Conservation (phyloP, 53 echinoderm and acorn worm species). For the Apostichopus leukothele region DNA sequence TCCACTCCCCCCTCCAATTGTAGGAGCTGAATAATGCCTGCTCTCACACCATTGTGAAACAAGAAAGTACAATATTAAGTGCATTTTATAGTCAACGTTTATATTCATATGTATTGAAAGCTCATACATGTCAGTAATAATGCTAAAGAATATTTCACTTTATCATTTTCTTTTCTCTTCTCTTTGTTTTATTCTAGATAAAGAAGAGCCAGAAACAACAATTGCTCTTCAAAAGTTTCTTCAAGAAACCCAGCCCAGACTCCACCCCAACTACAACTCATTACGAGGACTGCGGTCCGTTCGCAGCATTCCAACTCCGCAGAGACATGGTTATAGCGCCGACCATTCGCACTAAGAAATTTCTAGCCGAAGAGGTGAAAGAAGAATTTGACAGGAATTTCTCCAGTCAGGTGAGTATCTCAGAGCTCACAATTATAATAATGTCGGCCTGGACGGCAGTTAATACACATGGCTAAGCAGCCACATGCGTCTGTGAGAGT, state of each 20-base stretch:
- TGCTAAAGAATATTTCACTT: too few species aligned
- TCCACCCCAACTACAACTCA: constrained; percentile 44
- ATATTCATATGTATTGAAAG: too few species aligned
- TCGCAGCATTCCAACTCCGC: constrained; percentile 80
- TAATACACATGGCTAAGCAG: too few species aligned
- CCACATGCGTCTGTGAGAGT: too few species aligned
- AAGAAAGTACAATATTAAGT: too few species aligned
- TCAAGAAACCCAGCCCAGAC: constrained; percentile 61
- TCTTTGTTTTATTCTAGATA: constrained; percentile 46
- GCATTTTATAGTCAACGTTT: too few species aligned
- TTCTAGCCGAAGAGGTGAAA: background rate
- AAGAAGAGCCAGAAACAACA: constrained; percentile 75
- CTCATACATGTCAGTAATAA: too few species aligned
- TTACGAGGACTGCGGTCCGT: constrained; percentile 63
- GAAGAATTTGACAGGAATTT: constrained; percentile 56
- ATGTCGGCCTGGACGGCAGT: too few species aligned
- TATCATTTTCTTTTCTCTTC: too few species aligned
- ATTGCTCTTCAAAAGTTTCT: constrained; percentile 84
- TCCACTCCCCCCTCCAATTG: too few species aligned
- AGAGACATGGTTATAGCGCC: constrained; percentile 86
- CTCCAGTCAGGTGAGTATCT: constrained; percentile 53
- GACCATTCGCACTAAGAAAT: constrained; percentile 40
- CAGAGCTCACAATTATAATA: background rate
- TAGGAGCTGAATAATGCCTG: too few species aligned
- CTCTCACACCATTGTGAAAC: too few species aligned